A percentile compares a stretch with the other conserved stretches of the same genome.
phyloP scores from a whole-genome alignment of 2,888 invertebrate species.

The Apomyelois bistriatella region DNA sequence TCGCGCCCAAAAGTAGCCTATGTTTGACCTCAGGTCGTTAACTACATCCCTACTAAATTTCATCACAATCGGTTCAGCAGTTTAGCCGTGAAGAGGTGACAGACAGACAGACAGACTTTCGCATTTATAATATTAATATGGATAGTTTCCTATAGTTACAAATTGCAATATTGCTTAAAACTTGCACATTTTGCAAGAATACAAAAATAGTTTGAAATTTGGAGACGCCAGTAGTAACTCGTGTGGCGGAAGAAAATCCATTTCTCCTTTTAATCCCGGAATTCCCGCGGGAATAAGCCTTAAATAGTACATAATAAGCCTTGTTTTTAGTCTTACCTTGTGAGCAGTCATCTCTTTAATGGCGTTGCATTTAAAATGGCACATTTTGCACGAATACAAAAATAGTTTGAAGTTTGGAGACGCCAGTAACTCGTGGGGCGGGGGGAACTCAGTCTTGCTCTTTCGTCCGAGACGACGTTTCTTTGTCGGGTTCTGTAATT shows the following conservation, averaged over 20 bases:
- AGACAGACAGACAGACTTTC: too few relatives aligned
- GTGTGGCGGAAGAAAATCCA: slow-evolving; percentile 48
- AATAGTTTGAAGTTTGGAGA: slow-evolving; percentile 69
- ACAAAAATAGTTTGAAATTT: slow-evolving; percentile 67
- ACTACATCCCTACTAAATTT: too few relatives aligned
- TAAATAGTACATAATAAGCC: too few relatives aligned
- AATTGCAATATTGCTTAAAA: too few relatives aligned
- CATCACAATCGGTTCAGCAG: too few relatives aligned
- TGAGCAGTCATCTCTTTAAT: slow-evolving; percentile 67
- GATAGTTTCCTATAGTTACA: too few relatives aligned
- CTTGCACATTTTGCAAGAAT: too few relatives aligned
- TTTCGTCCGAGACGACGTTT: slow-evolving; percentile 29
- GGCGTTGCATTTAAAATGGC: slow-evolving; percentile 69
- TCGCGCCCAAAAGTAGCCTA: too few relatives aligned
- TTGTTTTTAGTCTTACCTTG: slow-evolving; percentile 44
- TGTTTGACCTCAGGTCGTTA: too few relatives aligned
- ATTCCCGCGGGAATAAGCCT: not conserved
- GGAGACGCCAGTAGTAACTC: slow-evolving; percentile 62
- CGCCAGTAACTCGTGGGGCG: slow-evolving; percentile 56
- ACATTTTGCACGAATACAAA: slow-evolving; percentile 67
- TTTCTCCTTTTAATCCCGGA: not conserved
- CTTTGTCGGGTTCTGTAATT: slow-evolving; percentile 1
- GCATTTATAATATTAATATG: too few relatives aligned
- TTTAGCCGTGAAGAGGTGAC: too few relatives aligned
- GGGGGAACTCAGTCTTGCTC: slow-evolving; percentile 48